These are phyloP conservation scores for Spheniscus mendiculus DNA, from an alignment of 2,113 vertebrate species.

Conservation along the genomic window DNA sequence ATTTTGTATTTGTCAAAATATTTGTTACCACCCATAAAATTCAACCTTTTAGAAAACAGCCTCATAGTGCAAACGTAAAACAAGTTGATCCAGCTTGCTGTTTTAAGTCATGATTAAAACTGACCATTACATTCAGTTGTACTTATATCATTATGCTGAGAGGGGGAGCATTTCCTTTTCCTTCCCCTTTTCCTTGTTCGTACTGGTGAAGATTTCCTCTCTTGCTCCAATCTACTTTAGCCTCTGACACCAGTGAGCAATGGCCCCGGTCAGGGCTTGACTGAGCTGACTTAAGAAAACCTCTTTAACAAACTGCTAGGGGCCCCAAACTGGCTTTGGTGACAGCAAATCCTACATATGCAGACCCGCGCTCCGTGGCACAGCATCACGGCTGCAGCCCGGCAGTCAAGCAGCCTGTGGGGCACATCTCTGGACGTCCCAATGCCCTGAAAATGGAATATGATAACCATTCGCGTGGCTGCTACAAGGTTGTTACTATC, in stretches of 20 bases:
- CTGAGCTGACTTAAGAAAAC: not conserved
- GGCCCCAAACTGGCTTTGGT: not conserved
- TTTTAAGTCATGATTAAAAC: not conserved
- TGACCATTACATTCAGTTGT: not conserved
- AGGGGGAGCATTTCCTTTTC: not conserved
- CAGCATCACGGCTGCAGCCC: not conserved
- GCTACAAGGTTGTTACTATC: not conserved
- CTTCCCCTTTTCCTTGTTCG: not conserved
- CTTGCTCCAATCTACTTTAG: not conserved
- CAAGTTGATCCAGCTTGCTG: not conserved
- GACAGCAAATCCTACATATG: not conserved
- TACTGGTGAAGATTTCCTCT: not conserved
- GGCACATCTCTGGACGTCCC: not conserved
- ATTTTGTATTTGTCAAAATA: not conserved
- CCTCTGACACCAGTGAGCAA: not conserved
- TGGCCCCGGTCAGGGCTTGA: not conserved
- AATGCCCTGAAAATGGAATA: not conserved
- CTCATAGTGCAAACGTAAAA: not conserved
- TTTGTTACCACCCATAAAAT: not conserved
- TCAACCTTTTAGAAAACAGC: not conserved
- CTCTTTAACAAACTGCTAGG: not conserved
- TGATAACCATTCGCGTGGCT: not conserved
- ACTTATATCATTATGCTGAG: not conserved
- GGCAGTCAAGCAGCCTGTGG: not conserved
- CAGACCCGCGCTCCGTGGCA: accelerated